A percentile compares a stretch with the other conserved stretches of the same genome.
Evolutionary conservation across 2,113 vertebrate genomes (phyloP).

Genomic region (Sebastes fasciatus): DNA sequence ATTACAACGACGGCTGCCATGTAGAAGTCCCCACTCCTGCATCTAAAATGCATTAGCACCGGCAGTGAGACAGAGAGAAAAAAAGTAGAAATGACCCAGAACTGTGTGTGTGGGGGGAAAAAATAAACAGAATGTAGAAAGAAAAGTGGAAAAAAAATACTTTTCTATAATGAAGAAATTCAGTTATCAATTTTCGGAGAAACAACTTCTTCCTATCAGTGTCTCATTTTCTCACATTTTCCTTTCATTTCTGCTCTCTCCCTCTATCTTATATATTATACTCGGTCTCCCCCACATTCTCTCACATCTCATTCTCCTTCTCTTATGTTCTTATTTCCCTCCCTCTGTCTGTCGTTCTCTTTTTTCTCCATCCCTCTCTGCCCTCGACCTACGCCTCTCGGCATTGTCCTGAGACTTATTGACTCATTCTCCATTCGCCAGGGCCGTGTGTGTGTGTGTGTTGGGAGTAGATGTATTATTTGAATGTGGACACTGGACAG

Average conservation of each 20-base stretch:
- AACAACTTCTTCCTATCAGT: conserved; percentile 9
- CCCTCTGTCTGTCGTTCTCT: not conserved
- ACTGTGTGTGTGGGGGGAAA: not conserved
- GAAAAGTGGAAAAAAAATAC: not conserved
- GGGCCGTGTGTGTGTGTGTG: conserved; percentile 9
- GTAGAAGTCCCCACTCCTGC: not conserved
- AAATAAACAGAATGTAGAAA: conserved; percentile 7
- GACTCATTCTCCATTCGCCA: conserved; percentile 16
- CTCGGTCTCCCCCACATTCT: conserved; percentile 2
- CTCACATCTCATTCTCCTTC: conserved; percentile 13
- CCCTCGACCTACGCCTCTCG: conserved; percentile 18
- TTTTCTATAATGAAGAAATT: conserved; percentile 10
- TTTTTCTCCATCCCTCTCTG: conserved; percentile 5
- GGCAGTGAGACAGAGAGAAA: not conserved
- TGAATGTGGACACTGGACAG: conserved; percentile 7
- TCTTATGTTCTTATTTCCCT: conserved; percentile 19
- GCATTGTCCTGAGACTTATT: conserved; percentile 39
- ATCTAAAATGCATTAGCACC: conserved; percentile 24
- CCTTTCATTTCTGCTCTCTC: not conserved
- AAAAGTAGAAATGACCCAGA: not conserved
- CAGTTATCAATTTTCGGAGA: conserved; percentile 29
- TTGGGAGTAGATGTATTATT: conserved; percentile 14
- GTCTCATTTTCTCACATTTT: conserved; percentile 13
- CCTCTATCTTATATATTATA: conserved; percentile 1
- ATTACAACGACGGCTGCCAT: conserved; percentile 24